Conservation (phyloP, 2,797 vertebrate genomes). For the Halcyon leucocephala region DNA sequence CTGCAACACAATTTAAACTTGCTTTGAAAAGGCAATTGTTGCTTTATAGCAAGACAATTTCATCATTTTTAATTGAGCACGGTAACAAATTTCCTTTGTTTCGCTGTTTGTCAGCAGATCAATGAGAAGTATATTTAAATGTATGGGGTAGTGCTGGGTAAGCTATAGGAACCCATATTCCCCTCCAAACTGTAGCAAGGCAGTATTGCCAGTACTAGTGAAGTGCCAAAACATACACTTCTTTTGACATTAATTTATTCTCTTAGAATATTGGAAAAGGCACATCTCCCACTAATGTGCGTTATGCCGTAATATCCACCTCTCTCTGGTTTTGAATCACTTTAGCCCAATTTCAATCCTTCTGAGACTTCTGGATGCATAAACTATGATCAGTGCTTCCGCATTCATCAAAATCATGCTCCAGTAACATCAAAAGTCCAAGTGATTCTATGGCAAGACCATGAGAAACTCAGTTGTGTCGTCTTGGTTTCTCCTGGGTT, state of each 20-base stretch:
- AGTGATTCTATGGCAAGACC: not conserved
- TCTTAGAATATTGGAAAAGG: not conserved
- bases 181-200: not conserved
- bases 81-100: not conserved
- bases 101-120: not conserved
- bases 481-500: accelerated
- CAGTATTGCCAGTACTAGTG: not conserved
- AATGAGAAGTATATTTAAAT: not conserved
- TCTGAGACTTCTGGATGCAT: not conserved
- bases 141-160: not conserved
- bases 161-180: not conserved
- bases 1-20: not conserved
- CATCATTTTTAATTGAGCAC: not conserved
- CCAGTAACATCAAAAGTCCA: not conserved
- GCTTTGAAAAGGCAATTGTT: not conserved
- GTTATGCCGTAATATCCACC: not conserved
- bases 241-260: not conserved
- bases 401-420: not conserved
- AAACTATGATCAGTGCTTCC: not conserved
- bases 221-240: not conserved
- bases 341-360: not conserved
- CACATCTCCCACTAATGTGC: not conserved
- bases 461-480: not conserved
- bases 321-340: not conserved
- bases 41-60: not conserved